Conservation (phyloP, 2,113 vertebrate genomes). For the Epinephelus fuscoguttatus region DNA sequence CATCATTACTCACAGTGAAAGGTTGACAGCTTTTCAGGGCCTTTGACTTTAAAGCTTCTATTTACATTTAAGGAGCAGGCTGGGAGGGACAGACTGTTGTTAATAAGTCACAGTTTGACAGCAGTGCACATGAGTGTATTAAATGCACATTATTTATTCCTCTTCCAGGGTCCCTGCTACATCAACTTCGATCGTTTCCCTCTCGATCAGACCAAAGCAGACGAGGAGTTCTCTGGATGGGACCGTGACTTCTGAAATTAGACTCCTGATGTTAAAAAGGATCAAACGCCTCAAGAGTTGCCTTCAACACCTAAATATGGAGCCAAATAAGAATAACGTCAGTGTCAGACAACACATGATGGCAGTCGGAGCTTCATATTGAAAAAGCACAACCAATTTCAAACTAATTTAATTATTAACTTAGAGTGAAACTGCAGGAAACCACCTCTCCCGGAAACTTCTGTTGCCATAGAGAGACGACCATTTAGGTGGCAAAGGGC, state of each 20-base stretch:
- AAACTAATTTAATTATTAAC: slow-evolving; percentile 16
- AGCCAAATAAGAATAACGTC: slow-evolving; percentile 10
- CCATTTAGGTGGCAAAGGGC: not conserved
- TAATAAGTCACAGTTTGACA: not conserved
- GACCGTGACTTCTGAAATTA: slow-evolving; percentile 84
- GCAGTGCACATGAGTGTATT: not conserved
- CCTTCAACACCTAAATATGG: not conserved
- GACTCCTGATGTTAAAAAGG: slow-evolving; percentile 76
- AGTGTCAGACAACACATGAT: not conserved
- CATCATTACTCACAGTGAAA: not conserved
- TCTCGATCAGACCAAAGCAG: slow-evolving; percentile 71
- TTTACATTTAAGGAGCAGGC: not conserved
- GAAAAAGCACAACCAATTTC: not conserved
- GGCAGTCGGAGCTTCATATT: not conserved
- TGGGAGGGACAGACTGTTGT: not conserved
- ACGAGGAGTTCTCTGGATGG: slow-evolving; percentile 87
- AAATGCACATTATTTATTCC: not conserved
- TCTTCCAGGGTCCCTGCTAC: slow-evolving; percentile 83
- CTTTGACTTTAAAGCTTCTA: not conserved
- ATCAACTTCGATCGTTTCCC: slow-evolving; percentile 87
- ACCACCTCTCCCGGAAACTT: not conserved
- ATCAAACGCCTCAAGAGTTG: not conserved
- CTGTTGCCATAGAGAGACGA: not conserved
- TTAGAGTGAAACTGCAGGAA: slow-evolving; percentile 14
- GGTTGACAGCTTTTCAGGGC: not conserved